Evolutionary conservation across 2,113 vertebrate species (phyloP).

Genomic region (Varanus salvator): DNA sequence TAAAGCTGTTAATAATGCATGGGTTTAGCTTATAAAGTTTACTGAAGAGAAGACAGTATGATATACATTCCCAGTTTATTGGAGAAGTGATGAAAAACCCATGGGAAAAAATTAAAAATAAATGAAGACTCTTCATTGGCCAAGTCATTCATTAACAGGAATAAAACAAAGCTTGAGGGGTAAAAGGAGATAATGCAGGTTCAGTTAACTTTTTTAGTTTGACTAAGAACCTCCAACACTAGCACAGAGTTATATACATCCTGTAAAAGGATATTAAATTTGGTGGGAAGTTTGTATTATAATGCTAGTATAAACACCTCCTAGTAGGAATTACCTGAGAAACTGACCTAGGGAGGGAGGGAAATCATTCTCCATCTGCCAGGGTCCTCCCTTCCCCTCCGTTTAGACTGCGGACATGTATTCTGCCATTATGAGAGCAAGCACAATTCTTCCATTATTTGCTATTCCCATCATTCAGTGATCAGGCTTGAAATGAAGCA

Average conservation of each 20-base stretch:
- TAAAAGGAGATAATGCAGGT: neutral
- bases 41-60: slow-evolving; percentile 16
- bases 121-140: neutral
- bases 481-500: neutral
- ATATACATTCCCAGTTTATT: slow-evolving; percentile 18
- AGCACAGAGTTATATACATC: neutral
- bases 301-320: neutral
- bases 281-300: neutral
- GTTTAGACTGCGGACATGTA: neutral
- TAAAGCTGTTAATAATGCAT: slow-evolving; percentile 48
- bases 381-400: neutral
- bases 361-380: neutral
- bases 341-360: neutral
- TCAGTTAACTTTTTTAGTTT: neutral
- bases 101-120: neutral
- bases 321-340: neutral
- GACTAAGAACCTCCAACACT: neutral
- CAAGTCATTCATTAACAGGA: slow-evolving; percentile 8
- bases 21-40: accelerated
- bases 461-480: neutral
- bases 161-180: slow-evolving; percentile 16
- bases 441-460: neutral
- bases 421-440: neutral
- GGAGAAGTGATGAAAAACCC: slow-evolving; percentile 24
- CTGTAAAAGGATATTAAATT: neutral